A percentile compares a stretch with the other conserved stretches of the same genome.
These are phyloP conservation scores for Athene cunicularia DNA, from an alignment of 2,113 vertebrate species.

Conservation along the genomic window DNA sequence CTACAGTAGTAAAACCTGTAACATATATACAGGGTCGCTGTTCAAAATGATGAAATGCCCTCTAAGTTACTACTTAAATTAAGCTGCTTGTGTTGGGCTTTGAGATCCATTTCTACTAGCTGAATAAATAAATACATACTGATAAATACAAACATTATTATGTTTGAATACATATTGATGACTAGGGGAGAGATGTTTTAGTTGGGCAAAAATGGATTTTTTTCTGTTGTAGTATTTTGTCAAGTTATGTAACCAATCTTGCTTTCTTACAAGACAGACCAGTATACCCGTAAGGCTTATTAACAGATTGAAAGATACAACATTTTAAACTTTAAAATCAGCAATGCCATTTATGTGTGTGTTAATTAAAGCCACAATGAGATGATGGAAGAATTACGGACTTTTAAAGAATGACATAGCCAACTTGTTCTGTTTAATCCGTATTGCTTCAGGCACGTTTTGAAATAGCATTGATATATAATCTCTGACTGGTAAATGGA, in stretches of 20 bases:
- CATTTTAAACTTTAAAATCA: neutral
- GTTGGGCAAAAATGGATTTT: neutral
- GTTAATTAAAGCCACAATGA: neutral
- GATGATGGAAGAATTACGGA: neutral
- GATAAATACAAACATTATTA: neutral
- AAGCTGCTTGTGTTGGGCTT: neutral
- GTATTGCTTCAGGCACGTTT: neutral
- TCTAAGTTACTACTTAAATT: neutral
- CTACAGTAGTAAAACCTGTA: neutral
- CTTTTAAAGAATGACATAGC: neutral
- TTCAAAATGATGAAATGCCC: neutral
- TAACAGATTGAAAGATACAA: neutral
- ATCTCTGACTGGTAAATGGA: neutral
- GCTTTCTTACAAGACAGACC: neutral
- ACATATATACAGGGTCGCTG: neutral
- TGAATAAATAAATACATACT: neutral
- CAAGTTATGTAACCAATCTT: neutral
- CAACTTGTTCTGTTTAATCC: neutral
- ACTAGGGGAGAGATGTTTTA: neutral
- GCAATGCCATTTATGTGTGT: neutral
- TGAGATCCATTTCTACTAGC: neutral
- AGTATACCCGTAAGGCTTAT: neutral
- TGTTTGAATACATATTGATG: neutral
- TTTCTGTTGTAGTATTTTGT: neutral
- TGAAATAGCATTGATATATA: neutral